Conservation (phyloP, 1,140 invertebrate species). For the Heliconius nattereri region DNA sequence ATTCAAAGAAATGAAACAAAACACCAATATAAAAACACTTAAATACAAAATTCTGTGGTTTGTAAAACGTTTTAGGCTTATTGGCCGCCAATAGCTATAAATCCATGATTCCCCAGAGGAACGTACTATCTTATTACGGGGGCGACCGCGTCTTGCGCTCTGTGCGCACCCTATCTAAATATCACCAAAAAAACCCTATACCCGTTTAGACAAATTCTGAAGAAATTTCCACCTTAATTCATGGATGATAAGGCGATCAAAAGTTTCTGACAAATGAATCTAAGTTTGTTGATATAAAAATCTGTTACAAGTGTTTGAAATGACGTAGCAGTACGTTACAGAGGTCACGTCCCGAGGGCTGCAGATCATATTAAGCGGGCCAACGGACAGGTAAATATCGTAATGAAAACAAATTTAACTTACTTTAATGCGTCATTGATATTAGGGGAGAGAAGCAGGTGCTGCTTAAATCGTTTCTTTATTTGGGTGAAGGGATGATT, state of each 20-base stretch:
- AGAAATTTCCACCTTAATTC: slow-evolving; percentile 42
- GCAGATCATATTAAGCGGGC: slow-evolving; percentile 67
- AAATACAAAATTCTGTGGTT: slow-evolving; percentile 13
- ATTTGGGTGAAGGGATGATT: slow-evolving; percentile 15
- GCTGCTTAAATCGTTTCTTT: slow-evolving; percentile 18
- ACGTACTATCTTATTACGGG: slow-evolving; percentile 66
- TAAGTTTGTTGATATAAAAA: slow-evolving; percentile 57
- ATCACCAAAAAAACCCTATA: slow-evolving; percentile 21
- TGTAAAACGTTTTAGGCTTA: slow-evolving; percentile 11
- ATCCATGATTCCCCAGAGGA: slow-evolving; percentile 64
- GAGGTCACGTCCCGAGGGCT: slow-evolving; percentile 57
- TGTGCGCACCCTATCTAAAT: slow-evolving; percentile 38
- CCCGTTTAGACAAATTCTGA: slow-evolving; percentile 3
- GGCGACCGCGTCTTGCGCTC: slow-evolving; percentile 56
- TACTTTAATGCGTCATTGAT: slow-evolving; percentile 74
- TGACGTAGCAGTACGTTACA: slow-evolving; percentile 61
- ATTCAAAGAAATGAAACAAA: slow-evolving; percentile 1
- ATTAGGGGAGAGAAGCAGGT: slow-evolving; percentile 31
- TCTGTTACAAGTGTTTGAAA: slow-evolving; percentile 65
- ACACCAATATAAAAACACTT: slow-evolving; percentile 7
- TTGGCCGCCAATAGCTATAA: slow-evolving; percentile 24
- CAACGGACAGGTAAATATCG: slow-evolving; percentile 77
- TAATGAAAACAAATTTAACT: slow-evolving; percentile 74
- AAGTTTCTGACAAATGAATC: neutral
- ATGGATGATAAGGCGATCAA: slow-evolving; percentile 4